Evolutionary conservation across 37 sponge, comb jelly and placozoan species (phyloP).

Genomic region (Sycon ciliatum): DNA sequence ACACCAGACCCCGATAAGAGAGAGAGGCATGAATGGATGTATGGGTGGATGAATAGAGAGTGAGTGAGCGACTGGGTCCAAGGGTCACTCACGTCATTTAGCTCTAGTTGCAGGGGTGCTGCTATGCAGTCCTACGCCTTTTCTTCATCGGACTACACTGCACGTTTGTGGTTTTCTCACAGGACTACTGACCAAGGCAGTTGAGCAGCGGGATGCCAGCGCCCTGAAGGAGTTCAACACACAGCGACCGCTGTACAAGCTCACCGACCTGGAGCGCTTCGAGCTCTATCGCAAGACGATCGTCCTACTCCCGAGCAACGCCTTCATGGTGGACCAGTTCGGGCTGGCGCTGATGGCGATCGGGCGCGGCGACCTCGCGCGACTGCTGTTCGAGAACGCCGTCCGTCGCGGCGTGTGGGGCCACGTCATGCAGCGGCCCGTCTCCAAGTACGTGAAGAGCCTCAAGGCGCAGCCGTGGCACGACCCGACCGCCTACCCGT

Average conservation of each 20-base stretch:
- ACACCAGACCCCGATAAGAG: too few relatives aligned
- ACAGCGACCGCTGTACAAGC: constrained; percentile 47
- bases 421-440: constrained; percentile 73
- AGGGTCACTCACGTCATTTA: too few relatives aligned
- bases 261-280: constrained; percentile 54
- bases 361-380: constrained; percentile 32
- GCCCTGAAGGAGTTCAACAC: constrained; percentile 63
- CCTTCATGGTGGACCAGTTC: constrained; percentile 77
- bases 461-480: constrained; percentile 77
- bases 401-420: constrained; percentile 73
- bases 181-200: too few relatives aligned
- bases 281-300: constrained; percentile 62
- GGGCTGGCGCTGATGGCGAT: constrained; percentile 57
- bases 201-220: not conserved
- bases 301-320: constrained; percentile 68
- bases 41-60: too few relatives aligned
- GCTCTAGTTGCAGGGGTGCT: too few relatives aligned
- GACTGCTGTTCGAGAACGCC: constrained; percentile 62
- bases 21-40: too few relatives aligned
- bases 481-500: constrained; percentile 53
- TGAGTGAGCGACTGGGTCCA: too few relatives aligned
- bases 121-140: too few relatives aligned
- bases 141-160: too few relatives aligned
- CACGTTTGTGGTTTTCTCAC: too few relatives aligned
- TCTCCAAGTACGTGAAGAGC: constrained; percentile 63